A percentile compares a stretch with the other conserved stretches of the same genome.
phyloP scores from a whole-genome alignment of 2,888 invertebrate genomes.

The Idaea straminata region DNA sequence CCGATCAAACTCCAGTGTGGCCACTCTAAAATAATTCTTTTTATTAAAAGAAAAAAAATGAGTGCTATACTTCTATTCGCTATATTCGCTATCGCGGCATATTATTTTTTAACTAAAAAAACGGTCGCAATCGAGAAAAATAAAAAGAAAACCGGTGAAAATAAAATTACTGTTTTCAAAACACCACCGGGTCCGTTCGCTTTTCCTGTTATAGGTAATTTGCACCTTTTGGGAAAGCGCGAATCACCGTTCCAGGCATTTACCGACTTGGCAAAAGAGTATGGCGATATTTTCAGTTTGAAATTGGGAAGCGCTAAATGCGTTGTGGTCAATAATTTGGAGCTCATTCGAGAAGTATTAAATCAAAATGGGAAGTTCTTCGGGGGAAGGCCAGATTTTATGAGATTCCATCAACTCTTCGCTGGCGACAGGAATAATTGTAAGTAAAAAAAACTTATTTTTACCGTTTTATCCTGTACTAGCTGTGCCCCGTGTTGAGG shows the following conservation, averaged over 20 bases:
- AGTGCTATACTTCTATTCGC: constrained; percentile 60
- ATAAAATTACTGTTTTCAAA: constrained; percentile 40
- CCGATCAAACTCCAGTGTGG: constrained; percentile 60
- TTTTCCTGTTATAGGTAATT: constrained; percentile 84
- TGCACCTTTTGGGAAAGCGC: constrained; percentile 83
- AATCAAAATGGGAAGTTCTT: constrained; percentile 90
- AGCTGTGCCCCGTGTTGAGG: too few species aligned
- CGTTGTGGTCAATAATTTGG: constrained; percentile 87
- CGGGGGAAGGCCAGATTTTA: constrained; percentile 90
- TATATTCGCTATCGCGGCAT: constrained; percentile 47
- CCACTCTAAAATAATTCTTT: constrained; percentile 61
- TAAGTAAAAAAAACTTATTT: constrained; percentile 76
- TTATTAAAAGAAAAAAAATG: constrained; percentile 63
- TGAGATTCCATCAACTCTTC: constrained; percentile 89
- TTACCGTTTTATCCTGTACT: neutral
- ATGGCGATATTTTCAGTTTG: constrained; percentile 87
- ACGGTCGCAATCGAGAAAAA: constrained; percentile 42
- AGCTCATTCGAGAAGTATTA: constrained; percentile 86
- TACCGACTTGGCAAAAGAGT: constrained; percentile 82
- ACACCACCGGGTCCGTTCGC: constrained; percentile 84
- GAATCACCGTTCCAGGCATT: constrained; percentile 87
- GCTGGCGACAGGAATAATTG: constrained; percentile 92
- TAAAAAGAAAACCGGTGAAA: constrained; percentile 43
- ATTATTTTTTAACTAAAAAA: constrained; percentile 52
- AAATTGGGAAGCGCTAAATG: constrained; percentile 85